Evolutionary conservation across 2,113 vertebrate genomes (phyloP).

Genomic region (western clawed frog (Xenopus tropicalis)): DNA sequence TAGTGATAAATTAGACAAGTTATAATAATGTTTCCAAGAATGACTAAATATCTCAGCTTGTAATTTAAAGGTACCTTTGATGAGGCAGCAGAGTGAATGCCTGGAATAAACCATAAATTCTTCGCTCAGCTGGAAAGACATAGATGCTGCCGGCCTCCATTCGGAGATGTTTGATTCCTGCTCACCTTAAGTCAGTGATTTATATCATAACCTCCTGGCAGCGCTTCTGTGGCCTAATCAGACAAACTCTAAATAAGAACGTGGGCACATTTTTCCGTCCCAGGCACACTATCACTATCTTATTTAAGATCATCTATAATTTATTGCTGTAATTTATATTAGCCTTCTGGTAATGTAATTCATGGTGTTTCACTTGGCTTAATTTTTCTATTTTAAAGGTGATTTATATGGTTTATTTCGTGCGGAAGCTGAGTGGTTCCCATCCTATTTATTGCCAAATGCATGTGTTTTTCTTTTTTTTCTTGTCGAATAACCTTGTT

Average conservation of each 20-base stretch:
- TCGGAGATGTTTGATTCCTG: slow-evolving; percentile 52
- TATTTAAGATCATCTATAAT: slow-evolving; percentile 60
- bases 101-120: slow-evolving; percentile 49
- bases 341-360: slow-evolving; percentile 50
- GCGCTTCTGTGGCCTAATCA: slow-evolving; percentile 54
- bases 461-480: no score
- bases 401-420: slow-evolving; percentile 31
- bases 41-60: slow-evolving; percentile 55
- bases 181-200: slow-evolving; percentile 51
- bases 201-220: slow-evolving; percentile 54
- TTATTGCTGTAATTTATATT: slow-evolving; percentile 55
- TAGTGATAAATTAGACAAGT: slow-evolving; percentile 51
- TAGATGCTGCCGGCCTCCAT: slow-evolving; percentile 51
- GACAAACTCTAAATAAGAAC: slow-evolving; percentile 59
- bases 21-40: slow-evolving; percentile 50
- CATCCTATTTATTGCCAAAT: slow-evolving; percentile 29
- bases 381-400: slow-evolving; percentile 29
- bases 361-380: slow-evolving; percentile 49
- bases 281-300: slow-evolving; percentile 57
- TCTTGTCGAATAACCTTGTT: no score
- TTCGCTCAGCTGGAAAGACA: slow-evolving; percentile 38
- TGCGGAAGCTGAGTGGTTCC: slow-evolving; percentile 9
- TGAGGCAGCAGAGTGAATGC: slow-evolving; percentile 41
- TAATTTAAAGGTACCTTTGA: slow-evolving; percentile 56
- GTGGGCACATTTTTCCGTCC: slow-evolving; percentile 56